phyloP scores from a whole-genome alignment of 2,888 invertebrate genomes.

The Stenolophus ochropezus region DNA sequence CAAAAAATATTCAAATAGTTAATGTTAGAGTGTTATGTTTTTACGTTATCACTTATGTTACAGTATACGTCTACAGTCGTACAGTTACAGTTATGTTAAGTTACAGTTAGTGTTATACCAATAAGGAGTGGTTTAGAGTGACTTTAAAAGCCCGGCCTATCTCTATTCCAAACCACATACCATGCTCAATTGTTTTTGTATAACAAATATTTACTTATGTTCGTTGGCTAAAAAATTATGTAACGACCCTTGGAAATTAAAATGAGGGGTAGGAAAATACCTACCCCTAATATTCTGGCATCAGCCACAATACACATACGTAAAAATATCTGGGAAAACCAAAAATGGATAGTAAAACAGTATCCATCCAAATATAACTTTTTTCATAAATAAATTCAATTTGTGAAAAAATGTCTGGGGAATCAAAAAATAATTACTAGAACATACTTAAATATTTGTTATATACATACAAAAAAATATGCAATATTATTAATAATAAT shows the following conservation, averaged over 20 bases:
- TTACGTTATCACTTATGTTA: conserved; percentile 63
- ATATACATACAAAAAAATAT: background rate
- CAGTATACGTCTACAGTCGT: conserved; percentile 61
- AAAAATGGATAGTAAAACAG: background rate
- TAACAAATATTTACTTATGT: background rate
- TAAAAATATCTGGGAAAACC: background rate
- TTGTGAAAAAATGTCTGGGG: background rate
- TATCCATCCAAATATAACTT: background rate
- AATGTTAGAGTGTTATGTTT: conserved; percentile 67
- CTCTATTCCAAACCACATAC: conserved; percentile 21
- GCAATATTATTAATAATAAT: background rate
- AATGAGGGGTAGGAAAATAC: too few relatives aligned
- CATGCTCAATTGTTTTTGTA: background rate
- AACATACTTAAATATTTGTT: background rate
- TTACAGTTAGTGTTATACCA: conserved; percentile 56
- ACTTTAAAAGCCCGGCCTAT: conserved; percentile 33
- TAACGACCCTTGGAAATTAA: too few relatives aligned
- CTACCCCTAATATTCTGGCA: too few relatives aligned
- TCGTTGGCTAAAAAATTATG: background rate
- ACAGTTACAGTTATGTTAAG: conserved; percentile 60
- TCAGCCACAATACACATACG: too few relatives aligned
- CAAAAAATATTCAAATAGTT: conserved; percentile 65
- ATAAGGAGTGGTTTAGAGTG: conserved; percentile 37
- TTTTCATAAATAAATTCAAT: too few relatives aligned
- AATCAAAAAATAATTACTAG: background rate